Conservation (phyloP, 1,140 invertebrate genomes). For the Neotoxoptera formosana region DNA sequence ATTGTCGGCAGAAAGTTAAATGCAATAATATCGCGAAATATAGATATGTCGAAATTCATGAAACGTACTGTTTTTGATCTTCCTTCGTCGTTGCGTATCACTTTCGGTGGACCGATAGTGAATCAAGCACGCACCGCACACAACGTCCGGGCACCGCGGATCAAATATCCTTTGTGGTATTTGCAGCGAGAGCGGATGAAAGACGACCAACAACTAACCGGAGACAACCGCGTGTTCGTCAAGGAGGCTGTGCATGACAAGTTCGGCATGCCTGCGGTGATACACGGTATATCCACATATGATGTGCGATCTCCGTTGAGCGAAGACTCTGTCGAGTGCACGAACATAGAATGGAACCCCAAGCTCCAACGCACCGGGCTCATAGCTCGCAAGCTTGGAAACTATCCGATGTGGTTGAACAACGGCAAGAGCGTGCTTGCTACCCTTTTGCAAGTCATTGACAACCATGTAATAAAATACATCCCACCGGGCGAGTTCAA, state of each 20-base stretch:
- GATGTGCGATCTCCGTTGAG: constrained; percentile 68
- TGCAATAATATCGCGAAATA: not conserved
- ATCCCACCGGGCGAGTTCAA: constrained; percentile 82
- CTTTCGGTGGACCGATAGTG: not conserved
- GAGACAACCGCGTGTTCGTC: constrained; percentile 84
- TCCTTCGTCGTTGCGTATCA: not conserved
- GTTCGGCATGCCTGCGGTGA: constrained; percentile 66
- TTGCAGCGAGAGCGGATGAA: constrained; percentile 61
- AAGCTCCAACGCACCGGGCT: constrained; percentile 78
- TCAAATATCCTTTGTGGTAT: constrained; percentile 61
- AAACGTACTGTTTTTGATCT: not conserved
- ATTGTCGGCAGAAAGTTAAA: too few relatives aligned
- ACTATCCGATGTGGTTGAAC: constrained; percentile 91
- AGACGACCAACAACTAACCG: constrained; percentile 75
- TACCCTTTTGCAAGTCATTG: constrained; percentile 89
- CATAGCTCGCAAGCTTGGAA: constrained; percentile 92
- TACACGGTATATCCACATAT: constrained; percentile 64
- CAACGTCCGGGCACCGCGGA: constrained; percentile 45
- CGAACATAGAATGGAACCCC: constrained; percentile 69
- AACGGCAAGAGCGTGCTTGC: constrained; percentile 79
- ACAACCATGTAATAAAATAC: constrained; percentile 96
- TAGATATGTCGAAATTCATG: constrained; percentile 1
- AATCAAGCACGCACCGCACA: constrained; percentile 37
- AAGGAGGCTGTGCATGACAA: constrained; percentile 78
- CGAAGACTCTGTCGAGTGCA: constrained; percentile 66